Conservation (phyloP, 2,113 vertebrate species). For the Amazona guildingii region DNA sequence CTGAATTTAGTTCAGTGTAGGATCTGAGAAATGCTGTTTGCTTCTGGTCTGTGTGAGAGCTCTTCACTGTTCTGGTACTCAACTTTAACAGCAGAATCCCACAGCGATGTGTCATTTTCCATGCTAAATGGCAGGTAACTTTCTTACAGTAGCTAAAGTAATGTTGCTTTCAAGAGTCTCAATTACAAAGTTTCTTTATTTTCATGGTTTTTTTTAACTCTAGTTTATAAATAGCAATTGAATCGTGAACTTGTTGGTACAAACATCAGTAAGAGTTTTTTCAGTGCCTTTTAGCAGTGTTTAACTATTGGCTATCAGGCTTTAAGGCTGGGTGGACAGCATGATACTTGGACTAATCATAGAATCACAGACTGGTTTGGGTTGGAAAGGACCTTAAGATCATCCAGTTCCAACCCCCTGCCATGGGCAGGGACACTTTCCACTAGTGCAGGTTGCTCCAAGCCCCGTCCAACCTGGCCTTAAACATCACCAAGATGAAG, state of each 20-base stretch:
- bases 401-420: too few species aligned
- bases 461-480: neutral
- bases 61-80: neutral
- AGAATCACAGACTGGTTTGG: too few species aligned
- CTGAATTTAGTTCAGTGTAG: neutral
- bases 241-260: neutral
- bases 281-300: neutral
- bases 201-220: neutral
- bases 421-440: too few species aligned
- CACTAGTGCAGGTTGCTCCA: too few species aligned
- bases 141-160: neutral
- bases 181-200: neutral
- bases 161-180: neutral
- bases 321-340: neutral
- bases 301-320: neutral
- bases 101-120: neutral
- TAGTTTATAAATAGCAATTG: neutral
- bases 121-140: neutral
- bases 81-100: neutral
- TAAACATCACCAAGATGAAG: neutral
- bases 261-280: neutral
- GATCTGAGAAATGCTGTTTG: neutral
- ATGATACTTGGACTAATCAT: neutral
- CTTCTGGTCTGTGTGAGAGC: neutral
- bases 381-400: too few species aligned